Base-by-base conservation (phyloP, 2,888 invertebrate genomes). In the Spodoptera picta region DNA sequence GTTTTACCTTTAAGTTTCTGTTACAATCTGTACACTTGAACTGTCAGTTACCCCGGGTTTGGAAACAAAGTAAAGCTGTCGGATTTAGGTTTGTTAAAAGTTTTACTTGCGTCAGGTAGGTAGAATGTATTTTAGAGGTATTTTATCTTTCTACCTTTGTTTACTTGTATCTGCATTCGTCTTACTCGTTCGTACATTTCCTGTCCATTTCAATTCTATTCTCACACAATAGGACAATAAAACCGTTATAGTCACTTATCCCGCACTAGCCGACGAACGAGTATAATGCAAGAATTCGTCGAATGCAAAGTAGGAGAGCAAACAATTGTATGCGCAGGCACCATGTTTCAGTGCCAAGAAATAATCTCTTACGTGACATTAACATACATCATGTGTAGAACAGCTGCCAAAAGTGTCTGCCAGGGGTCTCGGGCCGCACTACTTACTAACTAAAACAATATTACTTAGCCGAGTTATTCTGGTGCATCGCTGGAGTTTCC, bases 281-380 rank as follows among this genome's bases (percentile, higher is more conserved):
- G 60, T 68, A 65, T 66, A 67, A 71, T 60, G 65, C 66, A 77
- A 74, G 80, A 77, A 72, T 74, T 57, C 59, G 64, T 81, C 82
- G 79, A 78, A 89, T 88, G 87, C 83, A 86, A 88, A 89, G 73
- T 85, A 87, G 84, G 83, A 87, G 84, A 86, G 87, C 87, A 90
- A 90, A 91, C 89, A 89, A 89, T 90, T 82, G 86, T 87, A 86
- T 85, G 85, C 72, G 50, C 60, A 66, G 64, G 59, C 75, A 66
- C 72, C 86, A 83, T 85, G 89, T 88, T 83, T 85, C 87, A 82
- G 87, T 92, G 93, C 93, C 94, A 93, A 93, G 91, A 90, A 91
- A 92, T 93, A 93, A 93, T 93, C 92, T 93, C 90, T 87, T 88
- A 91, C 83, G 87, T 90, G 92, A 93, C 92, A 92, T 89, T 91